Conservation (phyloP, 2,113 vertebrate species). For the Anthoscopus minutus region DNA sequence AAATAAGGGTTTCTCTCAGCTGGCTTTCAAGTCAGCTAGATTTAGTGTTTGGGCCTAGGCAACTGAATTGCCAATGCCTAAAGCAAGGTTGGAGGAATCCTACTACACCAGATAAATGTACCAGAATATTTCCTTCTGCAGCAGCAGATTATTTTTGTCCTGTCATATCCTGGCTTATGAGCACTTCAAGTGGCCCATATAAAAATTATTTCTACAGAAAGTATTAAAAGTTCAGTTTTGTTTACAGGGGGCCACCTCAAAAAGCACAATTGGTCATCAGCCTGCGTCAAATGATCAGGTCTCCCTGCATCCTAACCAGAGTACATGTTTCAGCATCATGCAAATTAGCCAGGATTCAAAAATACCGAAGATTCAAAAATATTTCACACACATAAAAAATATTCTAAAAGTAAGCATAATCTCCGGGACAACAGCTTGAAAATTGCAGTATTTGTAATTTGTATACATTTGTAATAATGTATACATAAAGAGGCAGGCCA, state of each 20-base stretch:
- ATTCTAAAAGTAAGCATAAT: neutral
- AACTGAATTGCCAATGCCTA: neutral
- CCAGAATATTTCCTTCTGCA: neutral
- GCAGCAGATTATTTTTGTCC: neutral
- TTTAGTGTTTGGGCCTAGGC: neutral
- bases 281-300: rapidly evolving
- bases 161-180: neutral
- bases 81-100: neutral
- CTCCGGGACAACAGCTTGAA: neutral
- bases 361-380: neutral
- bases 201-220: neutral
- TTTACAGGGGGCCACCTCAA: neutral
- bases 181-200: neutral
- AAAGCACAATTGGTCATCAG: neutral
- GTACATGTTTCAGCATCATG: neutral
- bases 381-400: neutral
- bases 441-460: neutral
- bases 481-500: neutral
- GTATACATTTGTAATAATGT: no score
- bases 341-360: neutral
- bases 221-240: neutral
- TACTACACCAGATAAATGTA: neutral
- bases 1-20: neutral
- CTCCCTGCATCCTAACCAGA: neutral
- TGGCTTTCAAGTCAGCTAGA: neutral